Conservation (phyloP, 2,888 invertebrate genomes). For the Chirona hameri region DNA sequence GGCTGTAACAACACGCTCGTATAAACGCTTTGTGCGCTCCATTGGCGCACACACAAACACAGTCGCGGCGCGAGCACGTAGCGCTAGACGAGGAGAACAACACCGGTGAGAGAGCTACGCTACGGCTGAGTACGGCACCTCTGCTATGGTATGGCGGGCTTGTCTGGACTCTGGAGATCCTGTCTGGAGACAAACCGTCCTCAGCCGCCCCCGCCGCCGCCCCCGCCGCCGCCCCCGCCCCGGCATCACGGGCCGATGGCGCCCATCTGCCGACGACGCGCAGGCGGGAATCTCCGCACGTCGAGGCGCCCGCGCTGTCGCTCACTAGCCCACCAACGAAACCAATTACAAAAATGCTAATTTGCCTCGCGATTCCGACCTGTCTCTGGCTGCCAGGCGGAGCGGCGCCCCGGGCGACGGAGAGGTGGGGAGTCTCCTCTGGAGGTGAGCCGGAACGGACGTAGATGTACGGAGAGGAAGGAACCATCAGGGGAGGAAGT, state of each 20-base stretch:
- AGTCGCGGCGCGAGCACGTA: not conserved
- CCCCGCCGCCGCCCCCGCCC: not conserved
- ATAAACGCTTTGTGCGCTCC: slow-evolving; percentile 2
- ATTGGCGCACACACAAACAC: not conserved
- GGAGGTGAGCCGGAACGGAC: too few relatives aligned
- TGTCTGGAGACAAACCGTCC: not conserved
- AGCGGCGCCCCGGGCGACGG: too few relatives aligned
- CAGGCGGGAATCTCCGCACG: not conserved
- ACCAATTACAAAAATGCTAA: slow-evolving; percentile 1
- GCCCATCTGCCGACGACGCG: not conserved
- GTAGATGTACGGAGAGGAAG: too few relatives aligned
- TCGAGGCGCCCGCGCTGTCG: too few relatives aligned
- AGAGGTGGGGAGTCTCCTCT: too few relatives aligned
- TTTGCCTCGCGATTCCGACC: not conserved
- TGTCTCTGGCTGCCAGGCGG: not conserved
- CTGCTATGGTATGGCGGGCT: too few relatives aligned
- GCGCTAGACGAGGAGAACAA: too few relatives aligned
- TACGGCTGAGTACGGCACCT: too few relatives aligned
- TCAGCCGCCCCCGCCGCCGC: not conserved
- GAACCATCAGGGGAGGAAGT: too few relatives aligned
- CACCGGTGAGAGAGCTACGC: too few relatives aligned
- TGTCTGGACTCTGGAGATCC: too few relatives aligned
- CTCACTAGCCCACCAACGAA: not conserved
- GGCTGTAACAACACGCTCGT: slow-evolving; percentile 13
- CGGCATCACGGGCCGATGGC: not conserved